Evolutionary conservation across 2,113 vertebrate genomes (phyloP).

Genomic region (Ailurus styani): DNA sequence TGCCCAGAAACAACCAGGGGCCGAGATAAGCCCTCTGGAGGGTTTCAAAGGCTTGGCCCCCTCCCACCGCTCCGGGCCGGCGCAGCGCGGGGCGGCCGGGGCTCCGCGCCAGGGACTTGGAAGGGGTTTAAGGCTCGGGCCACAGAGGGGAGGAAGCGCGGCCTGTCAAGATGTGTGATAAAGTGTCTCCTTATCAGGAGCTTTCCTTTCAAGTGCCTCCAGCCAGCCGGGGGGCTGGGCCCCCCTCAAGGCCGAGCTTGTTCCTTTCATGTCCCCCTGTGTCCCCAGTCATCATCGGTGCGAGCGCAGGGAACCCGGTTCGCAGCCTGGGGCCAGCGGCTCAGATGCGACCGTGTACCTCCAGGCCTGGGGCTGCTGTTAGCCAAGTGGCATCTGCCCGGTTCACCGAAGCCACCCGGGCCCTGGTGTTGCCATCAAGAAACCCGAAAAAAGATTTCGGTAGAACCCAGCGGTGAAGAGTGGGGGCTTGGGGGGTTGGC

Average conservation of each 20-base stretch:
- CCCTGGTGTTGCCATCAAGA: not conserved
- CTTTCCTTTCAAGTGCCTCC: constrained; percentile 66
- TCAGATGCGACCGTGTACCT: accelerated
- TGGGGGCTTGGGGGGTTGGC: accelerated
- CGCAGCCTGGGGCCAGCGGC: not conserved
- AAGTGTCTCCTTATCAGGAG: not conserved
- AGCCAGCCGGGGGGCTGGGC: not conserved
- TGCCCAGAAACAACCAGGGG: constrained; percentile 38
- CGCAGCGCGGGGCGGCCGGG: not conserved
- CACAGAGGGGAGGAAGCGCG: constrained; percentile 19
- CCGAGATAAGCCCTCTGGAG: constrained; percentile 67
- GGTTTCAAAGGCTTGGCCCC: constrained; percentile 52
- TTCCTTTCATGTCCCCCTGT: constrained; percentile 43
- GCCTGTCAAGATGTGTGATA: constrained; percentile 39
- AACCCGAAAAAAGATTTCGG: not conserved
- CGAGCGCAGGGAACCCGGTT: accelerated
- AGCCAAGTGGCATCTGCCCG: not conserved
- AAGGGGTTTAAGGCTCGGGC: constrained; percentile 21
- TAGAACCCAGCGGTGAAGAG: accelerated
- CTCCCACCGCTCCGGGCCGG: not conserved
- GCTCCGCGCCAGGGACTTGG: constrained; percentile 25
- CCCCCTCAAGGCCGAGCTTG: not conserved
- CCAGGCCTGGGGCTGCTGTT: not conserved
- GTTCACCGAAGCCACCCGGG: not conserved
- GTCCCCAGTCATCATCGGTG: accelerated